Percentiles rank a stretch among this genome's conserved stretches.
Evolutionary conservation across 2,797 vertebrate genomes (phyloP).

Genomic region (Perodicticus potto): DNA sequence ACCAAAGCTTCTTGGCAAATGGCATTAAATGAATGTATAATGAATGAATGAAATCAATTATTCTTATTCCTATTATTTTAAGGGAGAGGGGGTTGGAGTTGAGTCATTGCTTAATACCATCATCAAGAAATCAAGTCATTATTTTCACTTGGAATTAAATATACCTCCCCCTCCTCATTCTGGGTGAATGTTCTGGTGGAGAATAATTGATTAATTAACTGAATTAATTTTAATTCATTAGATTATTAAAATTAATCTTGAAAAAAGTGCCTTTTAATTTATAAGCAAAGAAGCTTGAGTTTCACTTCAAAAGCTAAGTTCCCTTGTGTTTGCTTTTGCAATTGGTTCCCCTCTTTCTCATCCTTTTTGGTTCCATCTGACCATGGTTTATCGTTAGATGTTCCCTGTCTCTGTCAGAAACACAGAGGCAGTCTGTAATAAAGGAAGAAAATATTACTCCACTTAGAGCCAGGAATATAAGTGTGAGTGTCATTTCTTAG

Average conservation of each 20-base stretch:
- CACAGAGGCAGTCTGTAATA: neutral
- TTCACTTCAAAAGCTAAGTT: slow-evolving; percentile 2
- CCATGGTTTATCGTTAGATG: neutral
- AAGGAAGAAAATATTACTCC: neutral
- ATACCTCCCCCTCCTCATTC: neutral
- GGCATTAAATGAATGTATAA: neutral
- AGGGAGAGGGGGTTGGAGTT: neutral
- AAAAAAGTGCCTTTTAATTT: slow-evolving; percentile 35
- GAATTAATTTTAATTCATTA: slow-evolving; percentile 62
- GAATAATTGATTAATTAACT: slow-evolving; percentile 25
- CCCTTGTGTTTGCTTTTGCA: neutral
- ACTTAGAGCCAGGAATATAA: neutral
- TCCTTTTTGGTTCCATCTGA: neutral
- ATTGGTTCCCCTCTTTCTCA: neutral
- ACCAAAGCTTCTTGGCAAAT: slow-evolving; percentile 17
- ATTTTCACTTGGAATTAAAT: slow-evolving; percentile 56
- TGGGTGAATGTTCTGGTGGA: slow-evolving; percentile 27
- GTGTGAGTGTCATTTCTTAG: slow-evolving; percentile 2
- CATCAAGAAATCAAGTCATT: slow-evolving; percentile 36
- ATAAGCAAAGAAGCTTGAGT: slow-evolving; percentile 30
- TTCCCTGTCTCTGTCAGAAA: neutral
- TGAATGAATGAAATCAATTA: slow-evolving; percentile 31
- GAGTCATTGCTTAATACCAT: neutral
- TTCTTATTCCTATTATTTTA: neutral
- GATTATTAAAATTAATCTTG: slow-evolving; percentile 41